Evolutionary conservation across 2,113 vertebrate genomes (phyloP).

Genomic region (Amphilophus citrinellus): DNA sequence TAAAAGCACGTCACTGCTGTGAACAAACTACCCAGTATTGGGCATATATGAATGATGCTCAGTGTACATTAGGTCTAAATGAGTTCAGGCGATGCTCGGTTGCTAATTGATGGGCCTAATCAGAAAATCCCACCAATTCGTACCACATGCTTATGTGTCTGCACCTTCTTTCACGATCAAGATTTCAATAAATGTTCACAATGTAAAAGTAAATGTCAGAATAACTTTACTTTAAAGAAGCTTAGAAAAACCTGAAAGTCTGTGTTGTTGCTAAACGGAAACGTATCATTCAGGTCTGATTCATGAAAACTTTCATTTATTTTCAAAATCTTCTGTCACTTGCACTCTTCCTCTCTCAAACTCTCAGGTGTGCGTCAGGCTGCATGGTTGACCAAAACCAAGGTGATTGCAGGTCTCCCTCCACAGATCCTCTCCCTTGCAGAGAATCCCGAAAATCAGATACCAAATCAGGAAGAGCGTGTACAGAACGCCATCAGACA

Average conservation of each 20-base stretch:
- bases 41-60: background rate
- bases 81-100: background rate
- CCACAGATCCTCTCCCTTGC: constrained; percentile 76
- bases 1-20: background rate
- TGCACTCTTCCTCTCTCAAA: background rate
- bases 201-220: background rate
- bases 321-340: background rate
- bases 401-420: constrained; percentile 86
- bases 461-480: constrained; percentile 83
- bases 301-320: too few species aligned
- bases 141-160: background rate
- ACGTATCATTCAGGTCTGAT: background rate
- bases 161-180: background rate
- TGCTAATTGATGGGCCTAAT: background rate
- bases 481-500: constrained; percentile 83
- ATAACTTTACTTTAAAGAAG: background rate
- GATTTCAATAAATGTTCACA: background rate
- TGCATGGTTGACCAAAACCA: constrained; percentile 94
- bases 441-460: constrained; percentile 71
- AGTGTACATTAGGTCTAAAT: background rate
- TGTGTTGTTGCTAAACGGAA: background rate
- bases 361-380: constrained; percentile 90
- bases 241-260: background rate
- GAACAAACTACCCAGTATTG: background rate
- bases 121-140: background rate